Base-by-base conservation (phyloP, 2,888 invertebrate species). In the Torymus texanus region DNA sequence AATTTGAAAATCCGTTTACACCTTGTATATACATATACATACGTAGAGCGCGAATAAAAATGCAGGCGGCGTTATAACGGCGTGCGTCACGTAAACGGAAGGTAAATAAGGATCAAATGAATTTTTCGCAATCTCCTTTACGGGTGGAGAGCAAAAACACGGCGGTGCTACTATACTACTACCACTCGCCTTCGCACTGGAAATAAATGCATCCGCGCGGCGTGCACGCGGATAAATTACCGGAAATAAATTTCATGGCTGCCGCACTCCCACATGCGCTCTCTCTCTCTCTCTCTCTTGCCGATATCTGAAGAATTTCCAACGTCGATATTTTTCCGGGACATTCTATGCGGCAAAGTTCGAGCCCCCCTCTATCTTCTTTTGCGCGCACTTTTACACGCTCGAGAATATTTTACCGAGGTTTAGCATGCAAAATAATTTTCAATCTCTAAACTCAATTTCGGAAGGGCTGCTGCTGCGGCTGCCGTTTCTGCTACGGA, bases 261-360 rank as follows among this genome's bases (percentile, higher is more conserved):
- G 41, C 61, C 18, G 10, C 59, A 50, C 63, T 14, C 51, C 10
- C 62, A 21, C 18, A 79, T 79, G 81, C 83, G 80, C 81, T 5
- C 41, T 41, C 41, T 41, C 29, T 29, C 41, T 1, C 21, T 21
- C 21, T 21, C 21, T 21, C 75, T 59, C 73, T 76, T 79, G 83
- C 81, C 75, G 75, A 68, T 70, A 71, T 79, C 79, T 83, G 84
- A 83, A 85, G 83, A 82, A 83, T 83, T 82, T 85, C 83, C 85
- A 85, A 81, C 80, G 82, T 81, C 83, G 84, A 85, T 85, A 84
- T 82, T 80, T 55, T 0, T 24, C 14, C 24, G 21, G 12, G 41
- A 41, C 5, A 41, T 41, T 41, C 41, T 41, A 41, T 55, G 29
- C 72, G 72, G 29, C 61, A 53, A 62, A 72, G 59, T 51, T 72